These are phyloP conservation scores for Noctua pronuba DNA, from an alignment of 2,888 invertebrate species.

Conservation along the genomic window DNA sequence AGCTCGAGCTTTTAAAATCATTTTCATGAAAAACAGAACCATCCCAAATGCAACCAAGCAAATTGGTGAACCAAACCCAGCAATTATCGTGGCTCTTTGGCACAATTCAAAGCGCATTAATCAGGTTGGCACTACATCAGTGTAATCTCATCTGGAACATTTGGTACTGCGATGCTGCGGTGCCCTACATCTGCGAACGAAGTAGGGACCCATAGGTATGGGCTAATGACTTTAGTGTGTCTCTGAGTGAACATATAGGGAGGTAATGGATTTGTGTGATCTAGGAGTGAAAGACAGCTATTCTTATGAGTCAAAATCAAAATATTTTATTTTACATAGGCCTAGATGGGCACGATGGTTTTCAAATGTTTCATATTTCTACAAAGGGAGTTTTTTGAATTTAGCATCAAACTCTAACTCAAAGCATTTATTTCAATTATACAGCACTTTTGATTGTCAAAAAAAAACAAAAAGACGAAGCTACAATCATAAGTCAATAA, in stretches of 20 bases:
- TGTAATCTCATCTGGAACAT: constrained; percentile 54
- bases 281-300: not conserved
- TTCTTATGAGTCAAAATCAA: no score
- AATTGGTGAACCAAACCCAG: constrained; percentile 33
- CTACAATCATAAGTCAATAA: no score
- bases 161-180: constrained; percentile 28
- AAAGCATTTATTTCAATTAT: no score
- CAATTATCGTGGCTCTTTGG: constrained; percentile 45
- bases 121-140: constrained; percentile 56
- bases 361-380: no score
- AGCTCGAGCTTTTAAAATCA: no score
- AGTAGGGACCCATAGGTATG: constrained; percentile 12
- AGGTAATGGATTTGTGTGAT: constrained; percentile 32
- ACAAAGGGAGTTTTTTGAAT: no score
- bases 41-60: constrained; percentile 1
- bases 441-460: no score
- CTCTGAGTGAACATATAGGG: not conserved
- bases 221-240: constrained; percentile 33
- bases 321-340: no score
- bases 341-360: no score
- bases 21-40: constrained; percentile 20
- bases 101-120: constrained; percentile 55
- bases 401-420: no score
- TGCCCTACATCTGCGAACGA: constrained; percentile 10
- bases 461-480: no score